A percentile compares a stretch with the other conserved stretches of the same genome.
Conservation (phyloP, 2,113 vertebrate species). For the Chrysemys picta region DNA sequence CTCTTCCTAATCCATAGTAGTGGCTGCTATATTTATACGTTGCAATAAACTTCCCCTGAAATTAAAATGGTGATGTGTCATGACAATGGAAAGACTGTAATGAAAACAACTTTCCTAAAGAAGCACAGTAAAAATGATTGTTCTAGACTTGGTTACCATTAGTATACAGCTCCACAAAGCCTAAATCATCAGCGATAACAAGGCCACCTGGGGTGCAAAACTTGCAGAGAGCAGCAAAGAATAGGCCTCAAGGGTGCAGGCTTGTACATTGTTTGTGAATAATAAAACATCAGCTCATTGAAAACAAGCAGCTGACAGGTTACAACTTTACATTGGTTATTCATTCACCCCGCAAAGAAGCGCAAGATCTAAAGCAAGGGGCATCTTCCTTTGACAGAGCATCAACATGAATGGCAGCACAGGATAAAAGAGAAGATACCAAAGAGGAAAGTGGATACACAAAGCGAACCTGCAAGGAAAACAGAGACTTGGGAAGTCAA, state of each 20-base stretch:
- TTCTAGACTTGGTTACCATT: not conserved
- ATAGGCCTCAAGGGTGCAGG: not conserved
- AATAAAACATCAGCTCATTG: not conserved
- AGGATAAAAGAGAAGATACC: not conserved
- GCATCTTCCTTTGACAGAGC: not conserved
- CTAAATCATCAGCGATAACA: not conserved
- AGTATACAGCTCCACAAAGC: not conserved
- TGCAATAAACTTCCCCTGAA: slow-evolving; percentile 91
- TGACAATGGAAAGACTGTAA: not conserved
- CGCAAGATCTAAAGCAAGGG: not conserved
- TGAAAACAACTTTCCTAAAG: not conserved
- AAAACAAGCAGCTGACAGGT: slow-evolving; percentile 1
- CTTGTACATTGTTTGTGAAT: not conserved
- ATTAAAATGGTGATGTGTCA: slow-evolving; percentile 18
- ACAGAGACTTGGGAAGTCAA: not conserved
- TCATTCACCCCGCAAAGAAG: not conserved
- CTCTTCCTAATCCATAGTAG: slow-evolving; percentile 86
- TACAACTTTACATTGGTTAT: not conserved
- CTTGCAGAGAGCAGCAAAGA: not conserved
- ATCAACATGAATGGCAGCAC: not conserved
- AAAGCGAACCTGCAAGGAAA: slow-evolving; percentile 9
- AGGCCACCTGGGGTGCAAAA: not conserved
- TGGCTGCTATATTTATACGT: slow-evolving; percentile 84
- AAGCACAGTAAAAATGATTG: not conserved
- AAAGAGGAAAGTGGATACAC: not conserved